Conservation (phyloP, 2,888 invertebrate species). For the Hirtodrosophila confusa region DNA sequence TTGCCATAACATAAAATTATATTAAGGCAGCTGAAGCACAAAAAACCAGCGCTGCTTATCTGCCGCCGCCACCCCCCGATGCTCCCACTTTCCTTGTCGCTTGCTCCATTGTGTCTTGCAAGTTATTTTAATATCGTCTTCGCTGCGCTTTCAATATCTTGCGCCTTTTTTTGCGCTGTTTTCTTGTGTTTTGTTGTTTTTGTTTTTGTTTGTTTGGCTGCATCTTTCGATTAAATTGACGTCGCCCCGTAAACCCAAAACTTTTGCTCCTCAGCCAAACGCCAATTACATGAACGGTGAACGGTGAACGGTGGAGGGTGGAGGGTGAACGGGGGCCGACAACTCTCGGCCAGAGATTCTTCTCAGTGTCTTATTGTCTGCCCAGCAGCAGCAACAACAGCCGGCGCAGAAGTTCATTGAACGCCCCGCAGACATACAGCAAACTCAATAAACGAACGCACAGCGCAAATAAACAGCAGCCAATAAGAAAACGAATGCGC, state of each 20-base stretch:
- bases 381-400: conserved; percentile 12
- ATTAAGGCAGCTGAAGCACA: conserved; percentile 58
- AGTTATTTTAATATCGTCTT: conserved; percentile 73
- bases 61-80: conserved; percentile 11
- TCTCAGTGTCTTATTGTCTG: conserved; percentile 44
- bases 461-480: conserved; percentile 75
- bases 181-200: conserved; percentile 15
- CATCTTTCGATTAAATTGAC: conserved; percentile 24
- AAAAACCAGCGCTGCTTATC: conserved; percentile 40
- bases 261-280: conserved; percentile 17
- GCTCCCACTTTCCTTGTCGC: conserved; percentile 5
- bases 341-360: conserved; percentile 32
- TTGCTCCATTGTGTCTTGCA: conserved; percentile 52
- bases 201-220: conserved; percentile 20
- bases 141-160: conserved; percentile 52
- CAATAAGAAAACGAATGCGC: conserved; percentile 72
- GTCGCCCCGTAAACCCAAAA: conserved; percentile 40
- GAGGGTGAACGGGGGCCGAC: conserved; percentile 24
- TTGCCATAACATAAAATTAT: conserved; percentile 72
- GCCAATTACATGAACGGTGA: conserved; percentile 35
- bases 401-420: conserved; percentile 63
- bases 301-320: too few relatives aligned
- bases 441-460: conserved; percentile 76
- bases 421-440: conserved; percentile 67
- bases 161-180: conserved; percentile 24